Percentiles rank a stretch among this genome's conserved stretches.
phyloP scores from a whole-genome alignment of 2,888 invertebrate genomes.

The Sminthurides aquaticus region DNA sequence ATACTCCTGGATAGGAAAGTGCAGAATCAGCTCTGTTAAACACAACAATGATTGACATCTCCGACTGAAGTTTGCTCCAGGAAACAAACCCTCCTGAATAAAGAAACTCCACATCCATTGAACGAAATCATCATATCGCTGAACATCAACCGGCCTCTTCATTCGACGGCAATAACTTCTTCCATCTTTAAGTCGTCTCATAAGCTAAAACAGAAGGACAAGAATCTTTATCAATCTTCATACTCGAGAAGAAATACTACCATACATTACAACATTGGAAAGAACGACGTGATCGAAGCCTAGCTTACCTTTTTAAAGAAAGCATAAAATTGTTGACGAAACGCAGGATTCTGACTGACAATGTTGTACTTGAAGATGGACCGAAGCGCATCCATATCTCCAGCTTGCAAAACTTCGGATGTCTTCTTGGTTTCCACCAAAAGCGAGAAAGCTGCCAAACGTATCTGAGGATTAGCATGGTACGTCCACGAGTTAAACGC shows the following conservation, averaged over 20 bases:
- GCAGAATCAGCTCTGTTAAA: constrained; percentile 32
- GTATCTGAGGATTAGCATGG: constrained; percentile 51
- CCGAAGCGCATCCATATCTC: constrained; percentile 59
- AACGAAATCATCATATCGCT: constrained; percentile 51
- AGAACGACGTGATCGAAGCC: neutral
- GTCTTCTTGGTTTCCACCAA: constrained; percentile 65
- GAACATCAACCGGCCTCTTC: constrained; percentile 26
- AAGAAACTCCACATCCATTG: constrained; percentile 51
- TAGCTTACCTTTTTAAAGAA: constrained; percentile 61
- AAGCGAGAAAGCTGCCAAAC: constrained; percentile 61
- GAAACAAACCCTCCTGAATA: constrained; percentile 52
- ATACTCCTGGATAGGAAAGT: constrained; percentile 14
- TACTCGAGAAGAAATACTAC: neutral
- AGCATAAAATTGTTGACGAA: constrained; percentile 62
- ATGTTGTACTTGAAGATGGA: constrained; percentile 62
- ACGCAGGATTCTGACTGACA: constrained; percentile 60
- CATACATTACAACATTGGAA: no score
- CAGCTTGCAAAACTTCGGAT: constrained; percentile 57
- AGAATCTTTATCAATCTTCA: neutral
- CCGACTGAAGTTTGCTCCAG: constrained; percentile 58
- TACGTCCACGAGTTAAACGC: constrained; percentile 34
- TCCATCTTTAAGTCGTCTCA: constrained; percentile 53
- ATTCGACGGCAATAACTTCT: constrained; percentile 24
- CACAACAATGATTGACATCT: constrained; percentile 55
- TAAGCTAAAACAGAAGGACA: constrained; percentile 44